Percentiles rank a stretch among this genome's conserved stretches.
Evolutionary conservation across 2,888 invertebrate genomes (phyloP).

Genomic region (Cistogaster globosa): DNA sequence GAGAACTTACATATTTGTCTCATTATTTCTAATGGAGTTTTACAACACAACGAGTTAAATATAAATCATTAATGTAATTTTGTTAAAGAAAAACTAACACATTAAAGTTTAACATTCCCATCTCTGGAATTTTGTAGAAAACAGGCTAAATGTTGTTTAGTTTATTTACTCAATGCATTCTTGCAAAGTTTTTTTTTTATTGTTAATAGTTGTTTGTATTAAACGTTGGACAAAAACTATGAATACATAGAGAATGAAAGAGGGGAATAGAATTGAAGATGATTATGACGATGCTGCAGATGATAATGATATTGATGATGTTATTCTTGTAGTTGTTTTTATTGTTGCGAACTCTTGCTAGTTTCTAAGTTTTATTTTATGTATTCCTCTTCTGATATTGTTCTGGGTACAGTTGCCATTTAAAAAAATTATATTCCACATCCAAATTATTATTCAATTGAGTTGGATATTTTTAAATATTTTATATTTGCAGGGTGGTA

Average conservation of each 20-base stretch:
- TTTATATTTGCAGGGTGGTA: neutral
- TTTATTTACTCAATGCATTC: neutral
- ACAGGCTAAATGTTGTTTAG: neutral
- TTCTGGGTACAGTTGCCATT: conserved; percentile 41
- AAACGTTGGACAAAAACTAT: conserved; percentile 32
- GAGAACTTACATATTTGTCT: no score
- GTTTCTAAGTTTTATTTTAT: conserved; percentile 10
- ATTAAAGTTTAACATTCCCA: neutral
- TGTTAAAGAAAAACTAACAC: neutral
- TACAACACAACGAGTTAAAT: no score
- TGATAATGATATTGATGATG: neutral
- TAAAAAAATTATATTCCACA: conserved; percentile 5
- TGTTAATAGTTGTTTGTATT: conserved; percentile 1
- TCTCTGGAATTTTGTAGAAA: neutral
- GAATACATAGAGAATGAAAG: conserved; percentile 3
- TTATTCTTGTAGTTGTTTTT: neutral
- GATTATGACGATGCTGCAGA: conserved; percentile 21
- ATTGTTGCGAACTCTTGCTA: conserved; percentile 1
- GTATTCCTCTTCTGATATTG: neutral
- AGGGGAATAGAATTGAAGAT: neutral
- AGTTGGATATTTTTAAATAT: neutral
- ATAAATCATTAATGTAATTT: no score
- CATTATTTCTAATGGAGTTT: no score
- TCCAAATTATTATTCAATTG: neutral
- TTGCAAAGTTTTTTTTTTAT: neutral